phyloP scores from a whole-genome alignment of 2,888 invertebrate genomes.

The Glyphotaelius pellucidus region DNA sequence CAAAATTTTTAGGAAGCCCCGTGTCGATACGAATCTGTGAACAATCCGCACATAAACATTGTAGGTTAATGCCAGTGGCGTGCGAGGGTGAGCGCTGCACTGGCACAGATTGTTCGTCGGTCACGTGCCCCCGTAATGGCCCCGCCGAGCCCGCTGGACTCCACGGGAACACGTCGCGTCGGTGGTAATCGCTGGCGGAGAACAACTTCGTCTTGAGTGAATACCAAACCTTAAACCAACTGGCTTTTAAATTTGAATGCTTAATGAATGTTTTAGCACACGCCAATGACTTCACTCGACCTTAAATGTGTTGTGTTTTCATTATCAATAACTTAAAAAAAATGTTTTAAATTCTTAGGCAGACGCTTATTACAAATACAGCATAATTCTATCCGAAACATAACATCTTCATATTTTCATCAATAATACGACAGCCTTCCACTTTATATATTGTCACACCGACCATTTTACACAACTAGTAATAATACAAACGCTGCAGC shows the following conservation, averaged over 20 bases:
- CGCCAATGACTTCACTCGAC: background rate
- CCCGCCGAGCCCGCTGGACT: background rate
- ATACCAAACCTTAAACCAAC: constrained; percentile 11
- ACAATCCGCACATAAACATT: background rate
- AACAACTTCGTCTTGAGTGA: constrained; percentile 28
- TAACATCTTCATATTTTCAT: too few relatives aligned
- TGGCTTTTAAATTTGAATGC: background rate
- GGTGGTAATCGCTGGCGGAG: background rate
- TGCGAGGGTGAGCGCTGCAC: background rate
- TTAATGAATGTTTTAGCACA: background rate
- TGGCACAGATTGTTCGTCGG: constrained; percentile 25
- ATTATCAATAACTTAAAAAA: background rate
- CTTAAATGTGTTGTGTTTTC: background rate
- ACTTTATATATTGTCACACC: too few relatives aligned
- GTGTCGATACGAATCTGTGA: background rate
- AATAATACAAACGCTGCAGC: too few relatives aligned
- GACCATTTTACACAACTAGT: too few relatives aligned
- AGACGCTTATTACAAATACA: too few relatives aligned
- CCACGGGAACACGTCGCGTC: constrained; percentile 26
- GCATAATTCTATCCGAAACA: too few relatives aligned
- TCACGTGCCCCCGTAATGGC: constrained; percentile 34
- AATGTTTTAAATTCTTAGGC: too few relatives aligned
- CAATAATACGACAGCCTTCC: too few relatives aligned
- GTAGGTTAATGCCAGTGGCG: background rate
- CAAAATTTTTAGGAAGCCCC: background rate